Percentiles rank a stretch among this genome's conserved stretches.
Conservation (phyloP, 2,888 invertebrate species). For the Lutraria lutraria region DNA sequence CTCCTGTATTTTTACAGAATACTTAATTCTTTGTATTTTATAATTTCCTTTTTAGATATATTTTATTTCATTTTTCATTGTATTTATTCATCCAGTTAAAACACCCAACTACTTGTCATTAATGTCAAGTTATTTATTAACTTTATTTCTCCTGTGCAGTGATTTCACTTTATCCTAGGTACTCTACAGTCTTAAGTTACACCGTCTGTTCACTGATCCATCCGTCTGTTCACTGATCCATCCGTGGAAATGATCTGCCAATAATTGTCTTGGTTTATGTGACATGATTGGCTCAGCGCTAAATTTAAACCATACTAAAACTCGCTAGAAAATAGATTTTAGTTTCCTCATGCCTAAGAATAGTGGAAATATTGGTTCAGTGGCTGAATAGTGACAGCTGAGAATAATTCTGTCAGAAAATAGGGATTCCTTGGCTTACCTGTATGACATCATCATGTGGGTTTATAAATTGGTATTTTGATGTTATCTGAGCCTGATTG, state of each 20-base stretch:
- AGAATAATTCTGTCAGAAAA: not conserved
- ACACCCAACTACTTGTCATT: not conserved
- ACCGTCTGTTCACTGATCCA: not conserved
- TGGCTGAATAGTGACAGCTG: constrained; percentile 37
- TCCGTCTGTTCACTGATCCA: not conserved
- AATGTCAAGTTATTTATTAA: too few relatives aligned
- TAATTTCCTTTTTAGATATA: not conserved
- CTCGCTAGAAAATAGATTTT: constrained; percentile 3
- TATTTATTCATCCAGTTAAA: not conserved
- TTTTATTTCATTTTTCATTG: not conserved
- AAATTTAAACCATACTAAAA: constrained; percentile 45
- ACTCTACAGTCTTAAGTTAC: not conserved
- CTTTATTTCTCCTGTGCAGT: too few relatives aligned
- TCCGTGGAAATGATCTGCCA: constrained; percentile 28
- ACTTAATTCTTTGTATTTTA: not conserved
- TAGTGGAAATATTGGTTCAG: constrained; percentile 5
- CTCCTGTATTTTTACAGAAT: not conserved
- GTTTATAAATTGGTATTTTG: not conserved
- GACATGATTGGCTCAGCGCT: constrained; percentile 47
- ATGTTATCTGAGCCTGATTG: too few relatives aligned
- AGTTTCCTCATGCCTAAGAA: constrained; percentile 24
- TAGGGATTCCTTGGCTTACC: constrained; percentile 18
- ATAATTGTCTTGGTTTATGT: not conserved
- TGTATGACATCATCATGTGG: not conserved
- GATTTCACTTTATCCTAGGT: too few relatives aligned